Conservation (phyloP, 2,113 vertebrate genomes). For the Elephantulus edwardii region DNA sequence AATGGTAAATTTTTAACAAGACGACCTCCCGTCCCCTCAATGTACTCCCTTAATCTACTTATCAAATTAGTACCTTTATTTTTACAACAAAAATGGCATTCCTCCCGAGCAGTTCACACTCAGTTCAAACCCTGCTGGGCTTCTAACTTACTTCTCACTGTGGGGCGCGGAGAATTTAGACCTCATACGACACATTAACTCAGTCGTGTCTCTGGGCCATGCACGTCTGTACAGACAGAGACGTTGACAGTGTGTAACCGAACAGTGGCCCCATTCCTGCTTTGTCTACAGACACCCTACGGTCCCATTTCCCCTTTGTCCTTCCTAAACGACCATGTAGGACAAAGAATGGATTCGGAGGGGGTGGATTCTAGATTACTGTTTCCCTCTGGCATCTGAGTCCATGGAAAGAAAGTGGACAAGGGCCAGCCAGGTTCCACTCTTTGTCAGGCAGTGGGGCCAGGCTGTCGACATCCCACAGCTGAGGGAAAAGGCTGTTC, state of each 20-base stretch:
- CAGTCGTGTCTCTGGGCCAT: not conserved
- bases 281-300: not conserved
- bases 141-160: not conserved
- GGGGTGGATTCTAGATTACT: not conserved
- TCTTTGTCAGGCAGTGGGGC: not conserved
- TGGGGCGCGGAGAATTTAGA: not conserved
- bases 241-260: not conserved
- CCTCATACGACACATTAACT: rapidly evolving
- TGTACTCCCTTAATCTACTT: slow-evolving; percentile 62
- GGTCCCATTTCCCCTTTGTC: not conserved
- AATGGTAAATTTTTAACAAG: slow-evolving; percentile 64
- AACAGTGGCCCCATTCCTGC: not conserved
- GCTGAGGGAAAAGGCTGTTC: not conserved
- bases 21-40: slow-evolving; percentile 39
- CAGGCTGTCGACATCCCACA: not conserved
- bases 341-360: not conserved
- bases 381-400: not conserved
- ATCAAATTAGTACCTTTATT: slow-evolving; percentile 73
- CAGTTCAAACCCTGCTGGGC: slow-evolving; percentile 47
- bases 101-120: slow-evolving; percentile 63
- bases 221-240: not conserved
- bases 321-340: not conserved
- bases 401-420: not conserved
- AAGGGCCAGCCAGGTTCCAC: not conserved
- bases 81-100: slow-evolving; percentile 46